Percentiles rank a stretch among this genome's conserved stretches.
Conservation (phyloP, 1,140 invertebrate genomes). For the Pissodes strobi region DNA sequence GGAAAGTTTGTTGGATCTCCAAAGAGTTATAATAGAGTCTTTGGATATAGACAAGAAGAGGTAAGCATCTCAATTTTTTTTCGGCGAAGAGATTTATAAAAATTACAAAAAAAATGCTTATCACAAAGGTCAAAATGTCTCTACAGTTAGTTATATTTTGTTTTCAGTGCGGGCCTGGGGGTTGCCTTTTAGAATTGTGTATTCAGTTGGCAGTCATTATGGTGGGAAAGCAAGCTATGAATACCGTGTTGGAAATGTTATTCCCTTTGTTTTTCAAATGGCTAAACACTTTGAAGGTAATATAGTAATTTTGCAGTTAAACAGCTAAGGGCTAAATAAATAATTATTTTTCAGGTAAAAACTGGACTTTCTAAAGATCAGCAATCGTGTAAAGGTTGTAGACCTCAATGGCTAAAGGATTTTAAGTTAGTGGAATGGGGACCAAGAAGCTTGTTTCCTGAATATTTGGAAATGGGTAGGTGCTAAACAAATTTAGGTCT, state of each 20-base stretch:
- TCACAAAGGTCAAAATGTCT: too few relatives aligned
- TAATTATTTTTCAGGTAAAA: slow-evolving; percentile 51
- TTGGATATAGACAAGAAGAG: slow-evolving; percentile 83
- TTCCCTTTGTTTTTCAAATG: slow-evolving; percentile 75
- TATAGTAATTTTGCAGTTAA: background rate
- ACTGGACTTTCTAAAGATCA: slow-evolving; percentile 55
- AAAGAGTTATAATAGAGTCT: slow-evolving; percentile 74
- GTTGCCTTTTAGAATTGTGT: slow-evolving; percentile 89
- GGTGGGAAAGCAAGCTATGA: slow-evolving; percentile 95
- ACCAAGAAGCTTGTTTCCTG: slow-evolving; percentile 89
- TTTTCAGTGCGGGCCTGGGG: slow-evolving; percentile 77
- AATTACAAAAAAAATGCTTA: too few relatives aligned
- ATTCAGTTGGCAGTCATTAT: slow-evolving; percentile 94
- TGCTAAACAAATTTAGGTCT: background rate
- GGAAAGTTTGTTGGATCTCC: slow-evolving; percentile 90
- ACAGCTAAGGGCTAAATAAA: too few relatives aligned
- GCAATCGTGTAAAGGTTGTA: slow-evolving; percentile 38
- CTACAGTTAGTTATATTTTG: too few relatives aligned
- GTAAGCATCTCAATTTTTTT: slow-evolving; percentile 55
- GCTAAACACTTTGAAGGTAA: slow-evolving; percentile 67
- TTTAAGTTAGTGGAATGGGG: slow-evolving; percentile 89
- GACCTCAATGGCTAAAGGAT: slow-evolving; percentile 86
- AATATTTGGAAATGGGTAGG: slow-evolving; percentile 96
- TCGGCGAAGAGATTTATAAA: background rate
- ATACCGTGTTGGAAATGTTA: slow-evolving; percentile 83